These are phyloP conservation scores for Amphipyra berbera DNA, from an alignment of 2,888 invertebrate genomes.

Conservation along the genomic window DNA sequence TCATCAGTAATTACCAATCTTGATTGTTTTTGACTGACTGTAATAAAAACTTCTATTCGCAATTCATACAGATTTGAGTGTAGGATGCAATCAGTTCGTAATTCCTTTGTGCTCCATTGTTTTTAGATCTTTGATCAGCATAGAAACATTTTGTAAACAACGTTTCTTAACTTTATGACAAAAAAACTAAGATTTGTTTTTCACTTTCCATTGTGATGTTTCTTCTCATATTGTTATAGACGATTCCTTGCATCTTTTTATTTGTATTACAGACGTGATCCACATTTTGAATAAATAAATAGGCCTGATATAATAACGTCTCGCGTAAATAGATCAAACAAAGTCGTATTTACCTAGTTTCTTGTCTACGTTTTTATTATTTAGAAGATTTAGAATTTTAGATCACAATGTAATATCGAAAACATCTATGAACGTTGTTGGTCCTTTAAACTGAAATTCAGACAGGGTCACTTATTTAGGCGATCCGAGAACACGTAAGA, in stretches of 20 bases:
- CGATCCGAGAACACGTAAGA: too few species aligned
- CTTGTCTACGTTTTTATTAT: conserved; percentile 13
- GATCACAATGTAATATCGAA: conserved; percentile 5
- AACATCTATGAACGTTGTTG: neutral
- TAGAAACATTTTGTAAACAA: conserved; percentile 1
- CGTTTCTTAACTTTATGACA: neutral
- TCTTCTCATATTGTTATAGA: conserved; percentile 2
- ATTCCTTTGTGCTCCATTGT: too few species aligned
- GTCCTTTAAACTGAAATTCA: too few species aligned
- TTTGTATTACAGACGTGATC: conserved; percentile 19
- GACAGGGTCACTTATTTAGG: too few species aligned
- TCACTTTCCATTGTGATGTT: conserved; percentile 6
- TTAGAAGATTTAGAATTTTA: conserved; percentile 9
- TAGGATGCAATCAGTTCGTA: too few species aligned
- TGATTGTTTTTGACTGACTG: too few species aligned
- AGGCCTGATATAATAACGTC: conserved; percentile 34
- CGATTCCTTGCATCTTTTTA: conserved; percentile 8
- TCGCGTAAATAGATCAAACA: conserved; percentile 49
- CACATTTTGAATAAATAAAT: conserved; percentile 46
- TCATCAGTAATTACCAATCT: too few species aligned
- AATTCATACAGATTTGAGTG: too few species aligned
- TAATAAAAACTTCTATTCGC: too few species aligned
- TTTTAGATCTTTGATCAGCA: too few species aligned
- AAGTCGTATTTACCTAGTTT: conserved; percentile 17
- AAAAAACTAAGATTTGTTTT: conserved; percentile 10